phyloP scores from a whole-genome alignment of 2,888 invertebrate species.

The Ryuthela nishihirai region DNA sequence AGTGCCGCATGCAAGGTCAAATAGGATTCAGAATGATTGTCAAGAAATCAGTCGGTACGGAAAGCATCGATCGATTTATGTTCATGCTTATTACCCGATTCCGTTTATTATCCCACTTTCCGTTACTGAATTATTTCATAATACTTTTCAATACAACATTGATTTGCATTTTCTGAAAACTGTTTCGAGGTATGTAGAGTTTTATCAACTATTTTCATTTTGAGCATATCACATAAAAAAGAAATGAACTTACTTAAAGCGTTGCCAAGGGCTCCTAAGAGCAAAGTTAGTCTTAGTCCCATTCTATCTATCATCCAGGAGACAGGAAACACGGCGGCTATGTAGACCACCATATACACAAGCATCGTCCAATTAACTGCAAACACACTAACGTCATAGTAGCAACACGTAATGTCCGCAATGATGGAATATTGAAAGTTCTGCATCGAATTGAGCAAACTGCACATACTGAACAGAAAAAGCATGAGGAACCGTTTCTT shows the following conservation, averaged over 20 bases:
- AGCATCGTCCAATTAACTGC: conserved; percentile 94
- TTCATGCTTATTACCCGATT: no score
- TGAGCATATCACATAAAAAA: neutral
- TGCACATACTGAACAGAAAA: conserved; percentile 78
- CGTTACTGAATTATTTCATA: no score
- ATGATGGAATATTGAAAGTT: conserved; percentile 97
- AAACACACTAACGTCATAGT: conserved; percentile 49
- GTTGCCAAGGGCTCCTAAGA: conserved; percentile 52
- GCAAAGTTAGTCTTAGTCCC: conserved; percentile 55
- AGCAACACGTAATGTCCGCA: conserved; percentile 68
- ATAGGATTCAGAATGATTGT: no score
- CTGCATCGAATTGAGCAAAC: conserved; percentile 87
- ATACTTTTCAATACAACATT: no score
- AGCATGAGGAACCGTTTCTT: conserved; percentile 79
- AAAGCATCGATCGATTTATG: no score
- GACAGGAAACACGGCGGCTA: conserved; percentile 94
- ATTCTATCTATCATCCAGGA: conserved; percentile 91
- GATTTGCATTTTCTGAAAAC: no score
- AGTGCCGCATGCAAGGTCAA: no score
- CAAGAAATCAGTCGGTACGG: no score
- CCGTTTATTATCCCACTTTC: no score
- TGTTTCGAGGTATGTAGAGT: no score
- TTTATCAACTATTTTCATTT: neutral
- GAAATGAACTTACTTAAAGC: conserved; percentile 46
- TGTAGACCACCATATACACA: conserved; percentile 95